Conservation (phyloP, 64 coral and sea anemone genomes). For the Platygyra sinensis region DNA sequence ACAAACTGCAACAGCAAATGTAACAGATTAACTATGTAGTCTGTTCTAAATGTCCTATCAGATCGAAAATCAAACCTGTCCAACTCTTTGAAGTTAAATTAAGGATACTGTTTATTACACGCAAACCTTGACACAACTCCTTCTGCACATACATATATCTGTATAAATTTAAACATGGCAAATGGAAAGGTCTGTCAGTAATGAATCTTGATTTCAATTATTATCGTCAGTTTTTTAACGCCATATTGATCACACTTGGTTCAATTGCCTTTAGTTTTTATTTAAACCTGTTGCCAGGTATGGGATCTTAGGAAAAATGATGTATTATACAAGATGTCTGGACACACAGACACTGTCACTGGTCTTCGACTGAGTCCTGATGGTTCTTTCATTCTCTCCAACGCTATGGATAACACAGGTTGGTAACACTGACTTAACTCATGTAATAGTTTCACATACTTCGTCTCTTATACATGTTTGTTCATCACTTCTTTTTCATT, state of each 20-base stretch:
- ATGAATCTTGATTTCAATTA: neutral
- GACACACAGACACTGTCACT: constrained; percentile 93
- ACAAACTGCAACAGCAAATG: too few species aligned
- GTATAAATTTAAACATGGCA: too few species aligned
- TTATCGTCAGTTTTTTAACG: neutral
- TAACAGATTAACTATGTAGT: too few species aligned
- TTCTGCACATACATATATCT: too few species aligned
- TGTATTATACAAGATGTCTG: constrained; percentile 94
- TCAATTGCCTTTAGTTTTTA: neutral
- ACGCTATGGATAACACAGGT: constrained; percentile 99
- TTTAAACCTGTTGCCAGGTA: constrained; percentile 35
- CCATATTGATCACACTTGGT: neutral
- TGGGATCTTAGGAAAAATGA: constrained; percentile 99
- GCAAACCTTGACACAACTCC: neutral
- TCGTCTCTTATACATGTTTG: too few species aligned
- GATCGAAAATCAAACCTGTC: too few species aligned
- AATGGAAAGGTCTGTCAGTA: neutral
- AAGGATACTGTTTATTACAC: too few species aligned
- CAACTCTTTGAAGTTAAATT: too few species aligned
- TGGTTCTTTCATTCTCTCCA: constrained; percentile 95
- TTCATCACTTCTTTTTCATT: too few species aligned
- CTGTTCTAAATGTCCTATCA: too few species aligned
- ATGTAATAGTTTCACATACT: too few species aligned
- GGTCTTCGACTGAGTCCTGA: constrained; percentile 93
- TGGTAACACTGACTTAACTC: neutral